Evolutionary conservation across 2,797 vertebrate species (phyloP).

Genomic region (Pteronotus mesoamericanus): DNA sequence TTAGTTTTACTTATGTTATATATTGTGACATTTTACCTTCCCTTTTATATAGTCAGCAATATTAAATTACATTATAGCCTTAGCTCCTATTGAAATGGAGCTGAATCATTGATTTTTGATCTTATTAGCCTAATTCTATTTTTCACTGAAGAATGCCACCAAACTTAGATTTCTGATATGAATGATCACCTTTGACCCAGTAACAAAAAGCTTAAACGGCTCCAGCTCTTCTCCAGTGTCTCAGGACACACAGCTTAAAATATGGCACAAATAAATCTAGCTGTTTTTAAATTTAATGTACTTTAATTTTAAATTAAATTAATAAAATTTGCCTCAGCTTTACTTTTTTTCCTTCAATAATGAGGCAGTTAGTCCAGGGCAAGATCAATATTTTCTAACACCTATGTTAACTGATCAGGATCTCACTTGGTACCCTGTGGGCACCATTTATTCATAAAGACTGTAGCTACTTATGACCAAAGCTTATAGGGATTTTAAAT

Average conservation of each 20-base stretch:
- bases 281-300: neutral
- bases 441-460: neutral
- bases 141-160: slow-evolving; percentile 5
- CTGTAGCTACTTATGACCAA: neutral
- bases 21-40: neutral
- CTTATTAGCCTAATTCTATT: neutral
- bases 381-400: slow-evolving; percentile 8
- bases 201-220: neutral
- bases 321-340: neutral
- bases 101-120: neutral
- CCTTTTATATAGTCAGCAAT: neutral
- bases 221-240: neutral
- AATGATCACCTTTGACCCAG: neutral
- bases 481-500: neutral
- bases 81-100: neutral
- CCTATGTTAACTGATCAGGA: neutral
- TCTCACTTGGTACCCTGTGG: neutral
- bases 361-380: neutral
- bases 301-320: neutral
- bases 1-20: neutral
- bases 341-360: neutral
- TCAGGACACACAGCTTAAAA: neutral
- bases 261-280: neutral
- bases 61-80: neutral
- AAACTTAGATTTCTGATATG: neutral